Evolutionary conservation across 2,113 vertebrate genomes (phyloP).

Genomic region (Oceanodroma tethys): DNA sequence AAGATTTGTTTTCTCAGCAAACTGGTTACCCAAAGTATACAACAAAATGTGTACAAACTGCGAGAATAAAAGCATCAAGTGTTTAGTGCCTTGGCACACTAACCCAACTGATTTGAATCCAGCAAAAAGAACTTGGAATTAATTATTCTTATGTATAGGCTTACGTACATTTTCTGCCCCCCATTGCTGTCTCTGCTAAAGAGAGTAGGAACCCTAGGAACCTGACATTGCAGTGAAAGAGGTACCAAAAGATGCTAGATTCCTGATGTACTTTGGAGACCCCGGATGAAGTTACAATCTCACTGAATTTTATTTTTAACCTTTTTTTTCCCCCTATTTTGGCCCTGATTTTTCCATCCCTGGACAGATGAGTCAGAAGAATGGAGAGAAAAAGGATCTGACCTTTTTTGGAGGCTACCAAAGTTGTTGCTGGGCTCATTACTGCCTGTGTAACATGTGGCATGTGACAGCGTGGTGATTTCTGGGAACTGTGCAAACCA

Average conservation of each 20-base stretch:
- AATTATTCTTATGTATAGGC: neutral
- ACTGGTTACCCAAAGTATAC: neutral
- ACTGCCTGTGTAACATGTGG: neutral
- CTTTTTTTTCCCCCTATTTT: neutral
- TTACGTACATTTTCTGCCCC: neutral
- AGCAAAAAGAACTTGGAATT: constrained; percentile 9
- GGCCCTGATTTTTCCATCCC: neutral
- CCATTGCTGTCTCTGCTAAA: neutral
- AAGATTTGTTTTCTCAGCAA: constrained; percentile 30
- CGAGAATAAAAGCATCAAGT: neutral
- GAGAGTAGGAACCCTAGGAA: neutral
- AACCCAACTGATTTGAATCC: neutral
- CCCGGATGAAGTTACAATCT: neutral
- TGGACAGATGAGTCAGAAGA: neutral
- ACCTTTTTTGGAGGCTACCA: neutral
- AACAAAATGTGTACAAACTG: constrained; percentile 21
- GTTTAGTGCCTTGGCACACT: neutral
- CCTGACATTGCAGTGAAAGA: neutral
- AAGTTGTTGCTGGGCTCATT: neutral
- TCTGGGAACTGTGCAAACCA: neutral
- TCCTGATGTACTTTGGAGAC: neutral
- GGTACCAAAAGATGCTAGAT: neutral
- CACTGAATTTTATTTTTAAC: neutral
- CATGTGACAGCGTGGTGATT: neutral
- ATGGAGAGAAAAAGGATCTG: neutral